Percentiles rank a stretch among this genome's conserved stretches.
Evolutionary conservation across 2,113 vertebrate genomes (phyloP).

Genomic region (Limanda limanda): DNA sequence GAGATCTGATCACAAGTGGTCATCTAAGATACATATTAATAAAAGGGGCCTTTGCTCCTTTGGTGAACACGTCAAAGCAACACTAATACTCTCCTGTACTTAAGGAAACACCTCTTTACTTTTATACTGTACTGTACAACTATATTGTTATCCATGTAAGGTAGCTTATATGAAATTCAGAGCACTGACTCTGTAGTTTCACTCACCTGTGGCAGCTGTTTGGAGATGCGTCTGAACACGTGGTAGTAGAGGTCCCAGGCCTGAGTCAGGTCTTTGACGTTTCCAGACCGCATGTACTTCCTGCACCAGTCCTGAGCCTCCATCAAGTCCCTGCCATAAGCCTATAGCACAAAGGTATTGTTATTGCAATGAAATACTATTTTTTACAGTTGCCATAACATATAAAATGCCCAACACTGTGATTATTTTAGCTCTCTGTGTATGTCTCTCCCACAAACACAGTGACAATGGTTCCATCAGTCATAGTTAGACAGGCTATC

Average conservation of each 20-base stretch:
- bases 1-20: background rate
- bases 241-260: slow-evolving; percentile 99
- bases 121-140: no score
- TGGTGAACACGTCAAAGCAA: no score
- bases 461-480: background rate
- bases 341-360: slow-evolving; percentile 76
- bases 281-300: slow-evolving; percentile 99
- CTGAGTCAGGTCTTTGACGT: slow-evolving; percentile 97
- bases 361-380: background rate
- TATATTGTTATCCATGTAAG: background rate
- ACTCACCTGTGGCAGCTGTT: slow-evolving; percentile 96
- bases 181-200: background rate
- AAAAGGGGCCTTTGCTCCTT: background rate
- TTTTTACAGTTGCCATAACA: no score
- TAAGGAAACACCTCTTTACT: no score
- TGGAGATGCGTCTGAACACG: slow-evolving; percentile 96
- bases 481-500: background rate
- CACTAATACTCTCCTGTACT: no score
- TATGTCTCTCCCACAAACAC: background rate
- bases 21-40: background rate
- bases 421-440: no score
- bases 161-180: background rate
- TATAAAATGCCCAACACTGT: no score
- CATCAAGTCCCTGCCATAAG: slow-evolving; percentile 97
- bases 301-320: slow-evolving; percentile 99